Evolutionary conservation across 2,113 vertebrate genomes (phyloP).

Genomic region (Lampris incognitus): DNA sequence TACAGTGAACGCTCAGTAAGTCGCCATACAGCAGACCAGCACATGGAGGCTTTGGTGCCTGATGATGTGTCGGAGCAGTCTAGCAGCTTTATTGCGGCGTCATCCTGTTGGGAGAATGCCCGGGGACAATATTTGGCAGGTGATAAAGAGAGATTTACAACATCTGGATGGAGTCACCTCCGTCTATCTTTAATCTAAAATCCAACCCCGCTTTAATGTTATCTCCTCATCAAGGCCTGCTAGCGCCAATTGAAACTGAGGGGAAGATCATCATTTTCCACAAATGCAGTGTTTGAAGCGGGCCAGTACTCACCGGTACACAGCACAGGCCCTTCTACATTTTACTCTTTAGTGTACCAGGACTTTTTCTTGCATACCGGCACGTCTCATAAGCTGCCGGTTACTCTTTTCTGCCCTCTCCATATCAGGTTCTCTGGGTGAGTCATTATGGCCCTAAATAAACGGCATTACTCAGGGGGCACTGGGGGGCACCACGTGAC

Average conservation of each 20-base stretch:
- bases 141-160: conserved; percentile 77
- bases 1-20: not conserved
- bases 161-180: conserved; percentile 31
- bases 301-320: too few species aligned
- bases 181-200: conserved; percentile 60
- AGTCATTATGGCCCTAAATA: too few species aligned
- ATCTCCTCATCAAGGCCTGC: conserved; percentile 33
- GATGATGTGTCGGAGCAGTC: conserved; percentile 49
- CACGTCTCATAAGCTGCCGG: too few species aligned
- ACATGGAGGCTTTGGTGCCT: conserved; percentile 4
- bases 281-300: not conserved
- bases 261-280: conserved; percentile 5
- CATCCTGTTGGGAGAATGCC: conserved; percentile 33
- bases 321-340: too few species aligned
- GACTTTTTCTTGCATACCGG: too few species aligned
- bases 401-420: too few species aligned
- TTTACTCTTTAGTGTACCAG: too few species aligned
- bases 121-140: conserved; percentile 56
- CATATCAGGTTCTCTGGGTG: too few species aligned
- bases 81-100: conserved; percentile 62
- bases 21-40: too few species aligned
- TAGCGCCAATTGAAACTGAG: conserved; percentile 11
- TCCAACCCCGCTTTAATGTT: conserved; percentile 37
- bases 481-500: too few species aligned
- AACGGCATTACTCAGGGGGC: too few species aligned